Evolutionary conservation across 1,140 invertebrate genomes (phyloP).

Genomic region (Dreissena rostriformis): DNA sequence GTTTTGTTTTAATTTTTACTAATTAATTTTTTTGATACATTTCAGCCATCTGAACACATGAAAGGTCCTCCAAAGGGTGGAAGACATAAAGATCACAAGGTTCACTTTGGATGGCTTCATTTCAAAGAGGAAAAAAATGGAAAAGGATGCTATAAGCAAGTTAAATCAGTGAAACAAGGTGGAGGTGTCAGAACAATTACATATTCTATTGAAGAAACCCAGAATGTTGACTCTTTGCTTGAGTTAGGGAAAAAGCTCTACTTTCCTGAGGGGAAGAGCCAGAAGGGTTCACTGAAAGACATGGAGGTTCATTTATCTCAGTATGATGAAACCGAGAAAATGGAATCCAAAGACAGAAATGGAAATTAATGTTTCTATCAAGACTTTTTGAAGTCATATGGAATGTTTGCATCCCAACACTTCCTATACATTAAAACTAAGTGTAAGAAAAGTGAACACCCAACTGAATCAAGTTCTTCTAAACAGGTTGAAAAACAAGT

Average conservation of each 20-base stretch:
- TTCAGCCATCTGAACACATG: slow-evolving; percentile 13
- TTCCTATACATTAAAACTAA: slow-evolving; percentile 14
- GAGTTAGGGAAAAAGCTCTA: slow-evolving; percentile 7
- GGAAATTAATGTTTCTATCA: slow-evolving; percentile 7
- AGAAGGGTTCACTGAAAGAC: slow-evolving; percentile 15
- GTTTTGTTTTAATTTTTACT: no score
- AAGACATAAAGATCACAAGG: slow-evolving; percentile 9
- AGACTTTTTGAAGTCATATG: slow-evolving; percentile 7
- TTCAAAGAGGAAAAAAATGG: background rate
- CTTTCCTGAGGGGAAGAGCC: slow-evolving; percentile 15
- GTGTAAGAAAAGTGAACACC: background rate
- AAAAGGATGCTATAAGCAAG: slow-evolving; percentile 17
- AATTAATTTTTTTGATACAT: no score
- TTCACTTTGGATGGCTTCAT: slow-evolving; percentile 3
- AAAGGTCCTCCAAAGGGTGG: slow-evolving; percentile 9
- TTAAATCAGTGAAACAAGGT: slow-evolving; percentile 12
- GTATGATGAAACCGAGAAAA: background rate
- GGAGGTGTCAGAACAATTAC: background rate
- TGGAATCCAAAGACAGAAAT: slow-evolving; percentile 4
- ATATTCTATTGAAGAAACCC: slow-evolving; percentile 9
- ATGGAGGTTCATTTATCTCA: slow-evolving; percentile 10
- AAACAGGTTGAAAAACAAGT: background rate
- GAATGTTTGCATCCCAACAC: background rate
- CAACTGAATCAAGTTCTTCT: background rate
- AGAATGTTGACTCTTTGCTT: slow-evolving; percentile 14